These are phyloP conservation scores for Hypomecis punctinalis DNA, from an alignment of 2,888 invertebrate genomes.

Conservation along the genomic window DNA sequence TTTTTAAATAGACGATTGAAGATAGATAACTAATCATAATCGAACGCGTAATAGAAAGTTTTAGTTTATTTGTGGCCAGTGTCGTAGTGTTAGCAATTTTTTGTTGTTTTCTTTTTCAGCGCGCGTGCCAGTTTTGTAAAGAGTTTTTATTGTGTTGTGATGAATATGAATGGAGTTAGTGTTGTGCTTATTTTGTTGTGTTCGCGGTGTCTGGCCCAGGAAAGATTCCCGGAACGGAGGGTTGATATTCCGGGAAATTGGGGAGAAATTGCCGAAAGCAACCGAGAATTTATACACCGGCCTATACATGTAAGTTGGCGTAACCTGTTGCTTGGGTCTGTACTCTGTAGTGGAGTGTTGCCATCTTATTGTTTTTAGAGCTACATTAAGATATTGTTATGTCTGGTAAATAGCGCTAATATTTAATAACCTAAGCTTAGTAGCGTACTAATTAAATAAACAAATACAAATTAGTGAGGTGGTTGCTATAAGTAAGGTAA, in stretches of 20 bases:
- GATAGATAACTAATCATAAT: neutral
- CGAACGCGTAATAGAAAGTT: conserved; percentile 3
- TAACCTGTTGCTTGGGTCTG: conserved; percentile 3
- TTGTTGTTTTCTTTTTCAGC: neutral
- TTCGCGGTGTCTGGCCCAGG: conserved; percentile 20
- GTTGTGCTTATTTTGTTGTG: conserved; percentile 20
- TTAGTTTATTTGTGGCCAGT: conserved; percentile 15
- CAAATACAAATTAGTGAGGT: no score
- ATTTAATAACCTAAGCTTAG: no score
- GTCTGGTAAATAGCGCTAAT: no score
- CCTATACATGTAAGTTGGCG: conserved; percentile 24
- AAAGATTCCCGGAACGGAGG: conserved; percentile 11
- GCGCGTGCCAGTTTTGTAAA: conserved; percentile 5
- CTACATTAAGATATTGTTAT: no score
- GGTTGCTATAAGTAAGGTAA: no score
- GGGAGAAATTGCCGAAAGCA: conserved; percentile 12
- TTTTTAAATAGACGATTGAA: conserved; percentile 8
- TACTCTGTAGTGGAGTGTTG: neutral
- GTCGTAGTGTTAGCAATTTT: neutral
- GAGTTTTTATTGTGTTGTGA: conserved; percentile 2
- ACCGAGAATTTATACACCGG: conserved; percentile 4
- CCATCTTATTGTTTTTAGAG: no score
- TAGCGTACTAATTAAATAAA: no score
- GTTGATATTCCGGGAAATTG: conserved; percentile 21
- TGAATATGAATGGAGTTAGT: conserved; percentile 21